phyloP scores from a whole-genome alignment of 2,113 vertebrate species.

The Catharus minimus region DNA sequence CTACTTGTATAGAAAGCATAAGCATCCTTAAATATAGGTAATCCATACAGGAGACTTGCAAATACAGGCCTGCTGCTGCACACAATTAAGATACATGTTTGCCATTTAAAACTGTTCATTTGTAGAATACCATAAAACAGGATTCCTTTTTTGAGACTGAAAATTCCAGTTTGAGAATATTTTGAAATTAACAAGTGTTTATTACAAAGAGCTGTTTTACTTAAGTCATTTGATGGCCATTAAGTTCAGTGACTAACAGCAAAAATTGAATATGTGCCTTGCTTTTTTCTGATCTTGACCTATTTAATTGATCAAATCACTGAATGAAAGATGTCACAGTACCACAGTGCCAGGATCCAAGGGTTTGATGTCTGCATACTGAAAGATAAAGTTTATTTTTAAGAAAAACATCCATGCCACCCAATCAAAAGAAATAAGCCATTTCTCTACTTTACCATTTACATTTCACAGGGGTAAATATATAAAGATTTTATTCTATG shows the following conservation, averaged over 20 bases:
- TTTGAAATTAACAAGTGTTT: slow-evolving; percentile 6
- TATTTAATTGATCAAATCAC: slow-evolving; percentile 58
- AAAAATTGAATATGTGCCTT: slow-evolving; percentile 64
- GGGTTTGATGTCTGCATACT: neutral
- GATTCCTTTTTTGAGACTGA: neutral
- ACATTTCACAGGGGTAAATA: slow-evolving; percentile 61
- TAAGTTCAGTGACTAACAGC: slow-evolving; percentile 14
- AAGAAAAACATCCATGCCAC: slow-evolving; percentile 9
- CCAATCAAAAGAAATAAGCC: slow-evolving; percentile 56
- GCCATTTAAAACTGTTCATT: neutral
- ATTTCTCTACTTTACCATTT: slow-evolving; percentile 60
- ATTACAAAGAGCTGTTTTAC: slow-evolving; percentile 21
- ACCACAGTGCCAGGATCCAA: slow-evolving; percentile 42
- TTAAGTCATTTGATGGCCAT: slow-evolving; percentile 10
- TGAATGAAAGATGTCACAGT: slow-evolving; percentile 21
- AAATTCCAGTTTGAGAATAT: neutral
- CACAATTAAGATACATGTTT: neutral
- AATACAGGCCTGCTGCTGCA: neutral
- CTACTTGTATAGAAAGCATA: neutral
- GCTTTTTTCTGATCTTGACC: slow-evolving; percentile 37
- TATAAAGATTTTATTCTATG: slow-evolving; percentile 60
- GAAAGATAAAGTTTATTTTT: slow-evolving; percentile 34
- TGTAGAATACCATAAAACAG: neutral
- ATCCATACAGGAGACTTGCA: neutral
- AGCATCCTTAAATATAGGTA: neutral